Evolutionary conservation across 1,140 invertebrate species (phyloP).

Genomic region (Neodiprion pinetum): DNA sequence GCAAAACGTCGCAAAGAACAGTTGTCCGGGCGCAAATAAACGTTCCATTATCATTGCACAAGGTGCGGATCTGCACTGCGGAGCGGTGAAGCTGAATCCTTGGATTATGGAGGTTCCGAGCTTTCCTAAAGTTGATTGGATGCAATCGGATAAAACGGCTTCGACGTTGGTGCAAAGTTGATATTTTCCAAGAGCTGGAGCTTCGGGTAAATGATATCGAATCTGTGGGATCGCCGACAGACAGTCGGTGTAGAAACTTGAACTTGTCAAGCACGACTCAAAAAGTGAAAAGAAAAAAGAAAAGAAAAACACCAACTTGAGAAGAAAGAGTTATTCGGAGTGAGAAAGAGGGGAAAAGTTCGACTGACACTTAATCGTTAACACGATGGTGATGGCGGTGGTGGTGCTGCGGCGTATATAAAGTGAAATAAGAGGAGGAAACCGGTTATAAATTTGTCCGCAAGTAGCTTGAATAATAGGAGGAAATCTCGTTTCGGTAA

Average conservation of each 20-base stretch:
- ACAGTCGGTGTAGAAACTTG: not conserved
- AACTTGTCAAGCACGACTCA: not conserved
- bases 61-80: not conserved
- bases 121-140: too few species aligned
- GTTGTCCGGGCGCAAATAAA: not conserved
- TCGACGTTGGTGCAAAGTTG: too few species aligned
- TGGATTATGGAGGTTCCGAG: too few species aligned
- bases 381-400: not conserved
- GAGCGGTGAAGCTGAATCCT: too few species aligned
- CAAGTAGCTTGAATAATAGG: slow-evolving; percentile 5
- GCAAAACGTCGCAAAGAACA: not conserved
- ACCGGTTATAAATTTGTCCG: not conserved
- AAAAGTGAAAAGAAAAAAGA: too few species aligned
- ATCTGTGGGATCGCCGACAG: too few species aligned
- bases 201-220: too few species aligned
- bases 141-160: too few species aligned
- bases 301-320: too few species aligned
- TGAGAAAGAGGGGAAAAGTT: too few species aligned
- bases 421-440: not conserved
- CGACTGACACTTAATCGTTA: slow-evolving; percentile 2
- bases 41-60: not conserved
- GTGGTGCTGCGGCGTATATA: not conserved
- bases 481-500: not conserved
- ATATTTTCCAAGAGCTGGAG: too few species aligned
- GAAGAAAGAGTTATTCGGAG: too few species aligned